Evolutionary conservation across 2,113 vertebrate species (phyloP).

Genomic region (Cygnus atratus): DNA sequence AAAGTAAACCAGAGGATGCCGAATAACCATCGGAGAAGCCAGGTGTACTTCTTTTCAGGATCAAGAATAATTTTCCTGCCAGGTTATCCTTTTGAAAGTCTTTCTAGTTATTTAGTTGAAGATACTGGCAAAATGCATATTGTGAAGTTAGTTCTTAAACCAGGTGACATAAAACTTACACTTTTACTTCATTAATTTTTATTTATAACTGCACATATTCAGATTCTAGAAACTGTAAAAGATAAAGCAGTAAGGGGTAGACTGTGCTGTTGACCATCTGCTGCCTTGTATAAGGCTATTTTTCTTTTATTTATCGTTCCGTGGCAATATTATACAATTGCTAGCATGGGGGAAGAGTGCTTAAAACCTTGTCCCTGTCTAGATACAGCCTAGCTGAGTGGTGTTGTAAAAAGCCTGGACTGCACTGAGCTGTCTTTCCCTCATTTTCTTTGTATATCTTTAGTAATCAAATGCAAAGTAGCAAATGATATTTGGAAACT

Average conservation of each 20-base stretch:
- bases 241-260: background rate
- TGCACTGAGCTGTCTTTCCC: background rate
- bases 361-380: background rate
- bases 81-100: background rate
- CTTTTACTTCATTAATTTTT: background rate
- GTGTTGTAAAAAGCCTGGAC: background rate
- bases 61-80: background rate
- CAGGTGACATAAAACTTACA: background rate
- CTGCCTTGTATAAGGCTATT: background rate
- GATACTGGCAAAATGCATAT: background rate
- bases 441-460: background rate
- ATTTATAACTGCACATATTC: background rate
- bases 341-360: background rate
- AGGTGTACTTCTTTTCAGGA: background rate
- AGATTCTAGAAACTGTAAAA: background rate
- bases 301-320: background rate
- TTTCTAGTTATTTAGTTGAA: background rate
- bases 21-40: background rate
- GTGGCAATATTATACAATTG: background rate
- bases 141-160: background rate
- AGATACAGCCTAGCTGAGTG: background rate
- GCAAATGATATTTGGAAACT: background rate
- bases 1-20: background rate
- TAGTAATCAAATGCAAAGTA: background rate
- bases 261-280: background rate